Conservation (phyloP, 2,113 vertebrate genomes). For the Myotis lucifugus region DNA sequence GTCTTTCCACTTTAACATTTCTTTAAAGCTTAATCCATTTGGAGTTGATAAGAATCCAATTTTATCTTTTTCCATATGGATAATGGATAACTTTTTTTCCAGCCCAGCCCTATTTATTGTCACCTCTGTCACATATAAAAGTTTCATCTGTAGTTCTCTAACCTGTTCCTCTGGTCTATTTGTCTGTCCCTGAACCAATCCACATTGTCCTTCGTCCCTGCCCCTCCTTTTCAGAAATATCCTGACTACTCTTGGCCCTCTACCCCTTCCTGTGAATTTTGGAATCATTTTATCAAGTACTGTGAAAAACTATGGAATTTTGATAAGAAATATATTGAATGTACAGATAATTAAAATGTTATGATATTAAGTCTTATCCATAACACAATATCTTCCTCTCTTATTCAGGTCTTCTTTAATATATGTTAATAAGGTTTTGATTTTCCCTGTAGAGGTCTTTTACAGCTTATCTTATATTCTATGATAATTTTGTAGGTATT, state of each 20-base stretch:
- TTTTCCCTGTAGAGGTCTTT: conserved; percentile 36
- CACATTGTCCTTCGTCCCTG: not conserved
- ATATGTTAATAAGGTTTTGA: not conserved
- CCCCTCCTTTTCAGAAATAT: conserved; percentile 35
- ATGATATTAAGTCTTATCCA: not conserved
- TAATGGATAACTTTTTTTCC: not conserved
- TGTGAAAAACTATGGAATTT: not conserved
- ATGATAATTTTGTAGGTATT: conserved; percentile 7
- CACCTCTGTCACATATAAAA: not conserved
- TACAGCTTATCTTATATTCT: not conserved
- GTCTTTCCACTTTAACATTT: not conserved
- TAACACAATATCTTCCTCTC: not conserved
- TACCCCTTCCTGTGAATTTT: not conserved
- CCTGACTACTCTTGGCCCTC: not conserved
- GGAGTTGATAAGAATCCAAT: not conserved
- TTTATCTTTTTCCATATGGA: not conserved
- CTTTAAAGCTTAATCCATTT: not conserved
- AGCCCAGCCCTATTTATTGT: not conserved
- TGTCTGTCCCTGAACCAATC: not conserved
- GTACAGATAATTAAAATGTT: conserved; percentile 13
- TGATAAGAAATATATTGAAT: not conserved
- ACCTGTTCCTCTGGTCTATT: not conserved
- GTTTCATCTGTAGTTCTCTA: not conserved
- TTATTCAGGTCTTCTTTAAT: not conserved
- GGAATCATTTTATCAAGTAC: not conserved